Base-by-base conservation (phyloP, 1,140 invertebrate genomes). In the Camponotus floridanus region DNA sequence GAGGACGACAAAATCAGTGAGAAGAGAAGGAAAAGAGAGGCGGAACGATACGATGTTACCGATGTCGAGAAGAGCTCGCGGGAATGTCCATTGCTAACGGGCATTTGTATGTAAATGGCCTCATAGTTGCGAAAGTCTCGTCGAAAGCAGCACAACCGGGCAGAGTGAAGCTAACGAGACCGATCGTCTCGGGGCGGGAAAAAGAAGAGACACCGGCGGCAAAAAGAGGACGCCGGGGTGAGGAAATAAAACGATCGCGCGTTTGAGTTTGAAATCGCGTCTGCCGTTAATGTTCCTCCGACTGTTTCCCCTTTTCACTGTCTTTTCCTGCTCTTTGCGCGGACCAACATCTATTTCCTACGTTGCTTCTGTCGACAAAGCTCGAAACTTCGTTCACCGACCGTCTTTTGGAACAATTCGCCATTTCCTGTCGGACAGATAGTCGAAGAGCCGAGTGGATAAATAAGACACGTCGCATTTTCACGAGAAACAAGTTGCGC, bases 101-200 rank as follows among this genome's bases (percentile, higher is more conserved):
- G 84, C 90, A 91, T 91, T 91, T 91, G 86, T 80, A 91, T 91
- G 90, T 90, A 90, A 91, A 91, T 91, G 90, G 89, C 70, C 67
- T 87, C 86, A 86, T 79, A 85, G 86, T 88, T 88, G 81, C 78
- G 87, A 88, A 87, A 90, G 88, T 86, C 84, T 64, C 61, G 57
- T 78, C 76, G 88, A 61, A 51, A 48, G 62, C 31, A 65, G 31
- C 48, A 65, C 79, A 71, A 81, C 67, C 59, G 70, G 26, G 70
- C 64, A 65, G 83, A 68, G 76, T 55, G 73, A 86, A 90, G 83
- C 86, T 90, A 90, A 90, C 88, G 89, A 90, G 88, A 89, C 89
- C 89, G 89, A 90, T 90, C 89, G 88, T 86, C 76, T 39, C 76
- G 71, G 48, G 48, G 67, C 78, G 57, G 68, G 48, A 86, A 70